Conservation (phyloP, 2,113 vertebrate genomes). For the Sapajus apella region DNA sequence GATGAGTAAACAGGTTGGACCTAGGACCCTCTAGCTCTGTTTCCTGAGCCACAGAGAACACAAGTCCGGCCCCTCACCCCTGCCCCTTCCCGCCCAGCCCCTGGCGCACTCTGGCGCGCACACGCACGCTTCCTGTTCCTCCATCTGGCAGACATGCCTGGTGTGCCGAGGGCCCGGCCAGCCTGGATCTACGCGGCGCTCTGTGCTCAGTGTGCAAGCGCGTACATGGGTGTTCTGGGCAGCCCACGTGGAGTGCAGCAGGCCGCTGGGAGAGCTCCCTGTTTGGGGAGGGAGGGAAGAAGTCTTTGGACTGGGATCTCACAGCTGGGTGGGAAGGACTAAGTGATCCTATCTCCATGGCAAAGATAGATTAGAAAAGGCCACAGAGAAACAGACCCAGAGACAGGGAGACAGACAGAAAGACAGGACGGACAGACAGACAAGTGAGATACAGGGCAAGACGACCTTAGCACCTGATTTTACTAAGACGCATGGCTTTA, state of each 20-base stretch:
- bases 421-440: not conserved
- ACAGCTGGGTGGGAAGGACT: not conserved
- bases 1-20: slow-evolving; percentile 72
- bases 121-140: slow-evolving; percentile 72
- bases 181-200: not conserved
- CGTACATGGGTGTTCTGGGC: not conserved
- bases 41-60: slow-evolving; percentile 68
- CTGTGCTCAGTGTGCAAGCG: not conserved
- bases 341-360: not conserved
- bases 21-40: slow-evolving; percentile 65
- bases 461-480: too few relatives aligned
- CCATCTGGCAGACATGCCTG: slow-evolving; percentile 69
- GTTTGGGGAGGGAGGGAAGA: not conserved
- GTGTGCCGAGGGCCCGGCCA: not conserved
- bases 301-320: not conserved
- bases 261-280: not conserved
- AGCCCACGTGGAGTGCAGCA: not conserved
- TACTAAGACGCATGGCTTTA: not conserved
- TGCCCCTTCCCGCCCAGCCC: slow-evolving; percentile 43
- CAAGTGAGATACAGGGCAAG: not conserved
- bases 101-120: slow-evolving; percentile 5
- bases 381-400: not conserved
- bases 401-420: not conserved
- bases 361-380: not conserved
- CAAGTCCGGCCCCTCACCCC: slow-evolving; percentile 63